phyloP scores from a whole-genome alignment of 2,113 vertebrate genomes.

The Lipophrys pholis region DNA sequence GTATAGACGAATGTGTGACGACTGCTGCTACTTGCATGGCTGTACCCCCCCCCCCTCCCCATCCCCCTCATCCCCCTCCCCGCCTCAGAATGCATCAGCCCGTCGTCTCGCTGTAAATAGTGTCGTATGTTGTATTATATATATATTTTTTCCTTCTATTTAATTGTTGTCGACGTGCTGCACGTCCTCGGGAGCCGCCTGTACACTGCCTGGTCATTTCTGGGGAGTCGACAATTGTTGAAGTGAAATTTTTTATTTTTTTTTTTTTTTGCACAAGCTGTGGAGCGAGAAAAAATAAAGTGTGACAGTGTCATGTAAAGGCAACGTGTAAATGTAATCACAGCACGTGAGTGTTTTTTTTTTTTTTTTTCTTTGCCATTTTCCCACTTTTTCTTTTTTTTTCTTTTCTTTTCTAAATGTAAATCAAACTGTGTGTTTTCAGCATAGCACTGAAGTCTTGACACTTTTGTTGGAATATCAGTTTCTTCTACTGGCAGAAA shows the following conservation, averaged over 20 bases:
- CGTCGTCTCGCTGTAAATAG: constrained; percentile 32
- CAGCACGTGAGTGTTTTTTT: constrained; percentile 14
- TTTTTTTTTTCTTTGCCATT: constrained; percentile 2
- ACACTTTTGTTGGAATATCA: constrained; percentile 59
- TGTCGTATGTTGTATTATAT: background rate
- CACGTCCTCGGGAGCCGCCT: constrained; percentile 23
- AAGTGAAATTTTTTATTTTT: background rate
- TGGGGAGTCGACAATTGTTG: constrained; percentile 22
- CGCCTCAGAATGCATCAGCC: constrained; percentile 31
- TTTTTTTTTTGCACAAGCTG: constrained; percentile 67
- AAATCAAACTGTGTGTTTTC: constrained; percentile 44
- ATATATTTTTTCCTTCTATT: constrained; percentile 25
- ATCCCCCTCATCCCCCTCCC: constrained; percentile 5
- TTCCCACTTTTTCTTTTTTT: constrained; percentile 7
- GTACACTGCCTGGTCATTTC: constrained; percentile 41
- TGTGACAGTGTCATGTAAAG: background rate
- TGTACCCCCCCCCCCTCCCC: constrained; percentile 30
- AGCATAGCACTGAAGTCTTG: constrained; percentile 69
- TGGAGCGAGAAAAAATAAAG: constrained; percentile 36
- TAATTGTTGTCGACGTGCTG: constrained; percentile 19
- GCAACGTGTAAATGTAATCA: constrained; percentile 10
- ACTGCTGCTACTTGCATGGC: constrained; percentile 79
- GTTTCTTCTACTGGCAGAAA: constrained; percentile 69
- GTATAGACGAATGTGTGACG: constrained; percentile 57
- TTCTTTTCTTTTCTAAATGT: background rate